A percentile compares a stretch with the other conserved stretches of the same genome.
phyloP scores from a whole-genome alignment of 2,888 invertebrate genomes.

The Odontocerum albicorne region DNA sequence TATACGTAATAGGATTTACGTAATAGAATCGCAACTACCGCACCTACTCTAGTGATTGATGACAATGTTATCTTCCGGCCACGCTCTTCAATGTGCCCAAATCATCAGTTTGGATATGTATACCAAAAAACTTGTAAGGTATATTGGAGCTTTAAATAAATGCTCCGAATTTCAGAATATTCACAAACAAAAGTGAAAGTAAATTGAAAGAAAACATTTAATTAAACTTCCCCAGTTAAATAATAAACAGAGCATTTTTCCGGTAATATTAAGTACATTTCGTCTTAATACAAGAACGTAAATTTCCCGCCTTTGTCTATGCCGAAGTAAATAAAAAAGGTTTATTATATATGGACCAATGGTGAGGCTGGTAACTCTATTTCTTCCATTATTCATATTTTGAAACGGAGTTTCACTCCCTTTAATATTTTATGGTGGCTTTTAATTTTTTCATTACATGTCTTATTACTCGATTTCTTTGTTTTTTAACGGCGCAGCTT shows the following conservation, averaged over 20 bases:
- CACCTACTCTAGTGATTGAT: no score
- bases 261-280: slow-evolving; percentile 8
- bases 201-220: no score
- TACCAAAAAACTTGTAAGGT: no score
- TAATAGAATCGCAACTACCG: no score
- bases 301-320: slow-evolving; percentile 20
- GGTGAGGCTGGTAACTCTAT: slow-evolving; percentile 3
- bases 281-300: slow-evolving; percentile 15
- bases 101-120: no score
- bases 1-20: no score
- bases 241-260: slow-evolving; percentile 5
- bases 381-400: slow-evolving; percentile 22
- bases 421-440: slow-evolving; percentile 12
- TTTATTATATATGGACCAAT: slow-evolving; percentile 16
- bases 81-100: no score
- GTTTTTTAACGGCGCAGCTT: slow-evolving; percentile 5
- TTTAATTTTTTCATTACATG: slow-evolving; percentile 13
- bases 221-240: not conserved
- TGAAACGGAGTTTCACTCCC: slow-evolving; percentile 12
- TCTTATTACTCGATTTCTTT: no score
- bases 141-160: no score
- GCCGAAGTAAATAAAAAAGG: slow-evolving; percentile 16
- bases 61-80: no score
- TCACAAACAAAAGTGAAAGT: no score
- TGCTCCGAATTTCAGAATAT: no score